Conservation (phyloP, 2,888 invertebrate species). For the Sipha maydis region DNA sequence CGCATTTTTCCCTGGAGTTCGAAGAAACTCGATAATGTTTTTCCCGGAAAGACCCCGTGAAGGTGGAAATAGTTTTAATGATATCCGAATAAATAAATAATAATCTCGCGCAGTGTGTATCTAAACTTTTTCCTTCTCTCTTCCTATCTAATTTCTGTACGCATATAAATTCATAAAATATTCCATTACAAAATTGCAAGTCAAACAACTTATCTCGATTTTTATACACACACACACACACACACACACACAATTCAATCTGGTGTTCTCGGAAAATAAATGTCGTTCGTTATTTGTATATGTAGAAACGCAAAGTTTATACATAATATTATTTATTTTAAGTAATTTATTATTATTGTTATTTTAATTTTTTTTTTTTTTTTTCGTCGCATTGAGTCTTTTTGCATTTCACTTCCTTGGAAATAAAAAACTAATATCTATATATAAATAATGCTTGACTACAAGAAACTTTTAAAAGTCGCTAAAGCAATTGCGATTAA, state of each 20-base stretch:
- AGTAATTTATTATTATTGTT: neutral
- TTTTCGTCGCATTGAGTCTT: neutral
- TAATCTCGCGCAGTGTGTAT: neutral
- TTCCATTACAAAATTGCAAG: slow-evolving; percentile 44
- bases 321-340: slow-evolving; percentile 25
- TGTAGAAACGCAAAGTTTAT: neutral
- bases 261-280: slow-evolving; percentile 28
- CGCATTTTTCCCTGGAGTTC: neutral
- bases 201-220: slow-evolving; percentile 35
- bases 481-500: neutral
- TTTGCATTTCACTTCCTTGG: neutral
- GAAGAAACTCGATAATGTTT: neutral
- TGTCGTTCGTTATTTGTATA: neutral
- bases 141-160: neutral
- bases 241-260: slow-evolving; percentile 21
- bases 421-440: neutral
- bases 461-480: neutral
- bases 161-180: slow-evolving; percentile 23
- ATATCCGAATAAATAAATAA: neutral
- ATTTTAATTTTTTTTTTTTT: neutral
- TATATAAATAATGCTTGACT: neutral
- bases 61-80: neutral
- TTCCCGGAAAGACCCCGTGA: neutral
- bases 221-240: neutral
- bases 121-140: neutral